Conservation (phyloP, 2,888 invertebrate species). For the Microdon myrmicae region DNA sequence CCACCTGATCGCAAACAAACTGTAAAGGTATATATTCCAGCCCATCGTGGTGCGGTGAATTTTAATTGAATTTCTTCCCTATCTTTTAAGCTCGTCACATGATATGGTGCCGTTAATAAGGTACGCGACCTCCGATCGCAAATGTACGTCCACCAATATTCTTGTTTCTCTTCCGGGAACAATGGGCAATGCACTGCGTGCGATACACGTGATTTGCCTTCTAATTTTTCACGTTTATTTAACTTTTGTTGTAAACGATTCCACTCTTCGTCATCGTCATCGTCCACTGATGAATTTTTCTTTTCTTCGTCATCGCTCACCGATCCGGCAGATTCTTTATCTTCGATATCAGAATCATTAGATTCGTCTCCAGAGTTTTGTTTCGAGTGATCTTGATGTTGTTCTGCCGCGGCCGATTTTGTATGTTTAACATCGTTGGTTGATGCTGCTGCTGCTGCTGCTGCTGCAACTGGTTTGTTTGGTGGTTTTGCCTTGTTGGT, state of each 20-base stretch:
- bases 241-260: slow-evolving; percentile 87
- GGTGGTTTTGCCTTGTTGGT: slow-evolving; percentile 62
- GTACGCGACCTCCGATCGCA: slow-evolving; percentile 94
- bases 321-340: slow-evolving; percentile 63
- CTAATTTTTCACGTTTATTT: slow-evolving; percentile 87
- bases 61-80: slow-evolving; percentile 92
- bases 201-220: slow-evolving; percentile 92
- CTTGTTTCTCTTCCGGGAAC: slow-evolving; percentile 95
- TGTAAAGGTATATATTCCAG: slow-evolving; percentile 90
- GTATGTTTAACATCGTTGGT: slow-evolving; percentile 45
- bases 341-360: slow-evolving; percentile 70
- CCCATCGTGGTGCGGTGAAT: slow-evolving; percentile 95
- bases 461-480: slow-evolving; percentile 63
- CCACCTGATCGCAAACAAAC: slow-evolving; percentile 87
- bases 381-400: slow-evolving; percentile 56
- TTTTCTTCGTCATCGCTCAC: slow-evolving; percentile 72
- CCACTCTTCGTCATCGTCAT: slow-evolving; percentile 92
- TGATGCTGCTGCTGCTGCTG: slow-evolving; percentile 53
- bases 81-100: slow-evolving; percentile 91
- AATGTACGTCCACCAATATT: slow-evolving; percentile 99
- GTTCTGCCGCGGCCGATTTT: slow-evolving; percentile 52
- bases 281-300: slow-evolving; percentile 69
- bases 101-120: slow-evolving; percentile 90
- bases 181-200: slow-evolving; percentile 97
- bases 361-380: slow-evolving; percentile 65